A percentile compares a stretch with the other conserved stretches of the same genome.
phyloP scores from a whole-genome alignment of 2,797 vertebrate genomes.

The Rhinella marina region DNA sequence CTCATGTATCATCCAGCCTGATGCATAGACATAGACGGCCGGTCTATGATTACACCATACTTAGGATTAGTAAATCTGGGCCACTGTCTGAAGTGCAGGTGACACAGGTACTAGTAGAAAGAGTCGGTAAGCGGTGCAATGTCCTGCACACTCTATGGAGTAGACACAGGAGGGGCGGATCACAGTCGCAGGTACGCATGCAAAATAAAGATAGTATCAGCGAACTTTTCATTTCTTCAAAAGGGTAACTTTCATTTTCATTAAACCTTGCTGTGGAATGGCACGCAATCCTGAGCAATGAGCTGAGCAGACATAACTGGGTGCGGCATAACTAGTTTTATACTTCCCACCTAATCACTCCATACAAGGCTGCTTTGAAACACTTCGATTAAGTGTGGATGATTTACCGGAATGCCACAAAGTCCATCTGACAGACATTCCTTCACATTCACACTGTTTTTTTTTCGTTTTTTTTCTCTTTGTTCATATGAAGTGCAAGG shows the following conservation, averaged over 20 bases:
- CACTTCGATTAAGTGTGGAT: conserved; percentile 55
- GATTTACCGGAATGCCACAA: conserved; percentile 42
- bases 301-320: conserved; percentile 57
- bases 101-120: too few relatives aligned
- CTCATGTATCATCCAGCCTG: too few relatives aligned
- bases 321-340: conserved; percentile 47
- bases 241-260: conserved; percentile 12
- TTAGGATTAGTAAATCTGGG: too few relatives aligned
- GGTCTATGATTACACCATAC: too few relatives aligned
- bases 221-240: conserved; percentile 4
- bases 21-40: too few relatives aligned
- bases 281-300: conserved; percentile 36
- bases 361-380: conserved; percentile 45
- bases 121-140: too few relatives aligned
- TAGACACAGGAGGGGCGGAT: neutral
- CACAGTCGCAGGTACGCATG: neutral
- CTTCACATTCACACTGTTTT: conserved; percentile 18
- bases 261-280: conserved; percentile 48
- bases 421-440: conserved; percentile 50
- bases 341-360: conserved; percentile 56
- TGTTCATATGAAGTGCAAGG: neutral
- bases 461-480: conserved; percentile 23
- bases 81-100: too few relatives aligned
- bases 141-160: neutral
- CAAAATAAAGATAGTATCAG: conserved; percentile 4